These are phyloP conservation scores for Corvus cornix DNA, from an alignment of 2,113 vertebrate species.

Conservation along the genomic window DNA sequence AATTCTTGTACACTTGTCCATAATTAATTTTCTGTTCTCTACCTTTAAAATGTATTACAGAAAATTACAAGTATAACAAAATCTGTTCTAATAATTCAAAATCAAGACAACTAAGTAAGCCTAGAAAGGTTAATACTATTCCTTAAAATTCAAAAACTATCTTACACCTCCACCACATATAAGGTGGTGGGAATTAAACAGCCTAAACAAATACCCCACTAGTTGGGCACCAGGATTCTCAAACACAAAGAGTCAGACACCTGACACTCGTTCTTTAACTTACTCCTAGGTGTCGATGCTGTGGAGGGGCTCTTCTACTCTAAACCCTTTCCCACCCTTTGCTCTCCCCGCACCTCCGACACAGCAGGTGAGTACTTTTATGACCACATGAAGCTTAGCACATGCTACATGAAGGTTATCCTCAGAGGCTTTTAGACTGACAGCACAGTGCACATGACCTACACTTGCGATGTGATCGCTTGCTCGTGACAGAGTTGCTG, in stretches of 20 bases:
- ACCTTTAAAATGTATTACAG: not conserved
- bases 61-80: not conserved
- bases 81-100: not conserved
- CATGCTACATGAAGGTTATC: not conserved
- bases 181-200: not conserved
- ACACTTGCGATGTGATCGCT: not conserved
- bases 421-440: not conserved
- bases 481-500: constrained; percentile 8
- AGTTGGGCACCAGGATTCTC: not conserved
- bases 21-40: not conserved
- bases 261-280: not conserved
- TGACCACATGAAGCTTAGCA: not conserved
- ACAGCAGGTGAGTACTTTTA: not conserved
- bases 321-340: not conserved
- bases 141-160: not conserved
- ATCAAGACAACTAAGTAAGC: not conserved
- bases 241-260: not conserved
- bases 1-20: not conserved
- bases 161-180: not conserved
- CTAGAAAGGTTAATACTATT: not conserved
- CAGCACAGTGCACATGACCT: not conserved
- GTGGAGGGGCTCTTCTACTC: not conserved
- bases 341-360: not conserved
- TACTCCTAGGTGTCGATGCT: not conserved
- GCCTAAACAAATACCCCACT: not conserved